Evolutionary conservation across 2,113 vertebrate genomes (phyloP).

Genomic region (Clinocottus analis): DNA sequence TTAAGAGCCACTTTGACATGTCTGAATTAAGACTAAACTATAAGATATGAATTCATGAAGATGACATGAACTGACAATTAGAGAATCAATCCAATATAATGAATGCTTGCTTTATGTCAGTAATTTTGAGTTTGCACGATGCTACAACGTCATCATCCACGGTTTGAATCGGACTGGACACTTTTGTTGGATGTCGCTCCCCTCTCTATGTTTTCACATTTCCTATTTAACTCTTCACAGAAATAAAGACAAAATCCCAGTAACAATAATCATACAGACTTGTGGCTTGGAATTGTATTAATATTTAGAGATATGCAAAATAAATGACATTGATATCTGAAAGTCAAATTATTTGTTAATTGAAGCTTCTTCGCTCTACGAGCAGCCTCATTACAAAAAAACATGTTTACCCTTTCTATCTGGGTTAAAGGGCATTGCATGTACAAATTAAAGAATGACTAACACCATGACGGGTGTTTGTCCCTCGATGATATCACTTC

Average conservation of each 20-base stretch:
- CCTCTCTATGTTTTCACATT: neutral
- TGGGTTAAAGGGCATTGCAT: constrained; percentile 51
- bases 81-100: neutral
- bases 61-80: neutral
- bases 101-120: neutral
- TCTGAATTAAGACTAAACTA: neutral
- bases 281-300: neutral
- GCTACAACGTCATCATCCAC: neutral
- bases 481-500: constrained; percentile 25
- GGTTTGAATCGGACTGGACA: neutral
- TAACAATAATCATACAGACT: neutral
- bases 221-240: neutral
- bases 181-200: neutral
- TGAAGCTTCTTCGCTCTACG: neutral
- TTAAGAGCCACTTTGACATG: neutral
- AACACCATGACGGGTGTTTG: constrained; percentile 43
- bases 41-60: neutral
- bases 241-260: neutral
- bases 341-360: neutral
- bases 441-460: constrained; percentile 55
- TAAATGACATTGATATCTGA: no score
- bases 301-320: neutral
- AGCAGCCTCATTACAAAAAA: constrained; percentile 8
- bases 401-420: constrained; percentile 65
- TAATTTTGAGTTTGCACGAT: neutral